A percentile compares a stretch with the other conserved stretches of the same genome.
Evolutionary conservation across 2,113 vertebrate species (phyloP).

Genomic region (Rhynchomys soricoides): DNA sequence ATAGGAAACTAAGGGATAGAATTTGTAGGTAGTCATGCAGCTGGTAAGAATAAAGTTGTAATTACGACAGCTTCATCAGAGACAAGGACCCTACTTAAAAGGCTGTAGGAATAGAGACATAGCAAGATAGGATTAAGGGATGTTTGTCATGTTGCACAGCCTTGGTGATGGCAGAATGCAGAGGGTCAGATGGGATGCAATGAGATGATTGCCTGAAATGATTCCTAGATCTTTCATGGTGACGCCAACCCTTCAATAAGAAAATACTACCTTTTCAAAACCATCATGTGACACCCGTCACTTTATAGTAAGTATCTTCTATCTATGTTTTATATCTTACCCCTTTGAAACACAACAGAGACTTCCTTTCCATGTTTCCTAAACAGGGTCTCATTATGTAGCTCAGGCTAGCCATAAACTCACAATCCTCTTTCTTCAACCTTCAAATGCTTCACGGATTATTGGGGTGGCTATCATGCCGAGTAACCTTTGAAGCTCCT

Average conservation of each 20-base stretch:
- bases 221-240: not conserved
- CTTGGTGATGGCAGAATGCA: not conserved
- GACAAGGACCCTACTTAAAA: not conserved
- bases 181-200: not conserved
- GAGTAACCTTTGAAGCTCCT: not conserved
- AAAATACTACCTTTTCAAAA: not conserved
- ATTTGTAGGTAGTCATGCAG: conserved; percentile 11
- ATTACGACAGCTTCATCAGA: not conserved
- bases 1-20: conserved; percentile 21
- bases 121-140: not conserved
- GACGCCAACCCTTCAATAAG: not conserved
- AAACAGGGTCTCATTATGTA: not conserved
- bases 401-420: not conserved
- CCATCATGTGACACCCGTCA: not conserved
- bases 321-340: not conserved
- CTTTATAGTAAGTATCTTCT: not conserved
- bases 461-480: not conserved
- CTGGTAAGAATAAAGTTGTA: not conserved
- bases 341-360: not conserved
- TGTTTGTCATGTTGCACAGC: not conserved
- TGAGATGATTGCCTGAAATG: not conserved
- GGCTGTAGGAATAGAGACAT: not conserved
- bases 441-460: not conserved
- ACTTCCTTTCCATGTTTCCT: not conserved
- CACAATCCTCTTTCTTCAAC: not conserved